Evolutionary conservation across 2,888 invertebrate species (phyloP).

Genomic region (Neoascia interrupta): DNA sequence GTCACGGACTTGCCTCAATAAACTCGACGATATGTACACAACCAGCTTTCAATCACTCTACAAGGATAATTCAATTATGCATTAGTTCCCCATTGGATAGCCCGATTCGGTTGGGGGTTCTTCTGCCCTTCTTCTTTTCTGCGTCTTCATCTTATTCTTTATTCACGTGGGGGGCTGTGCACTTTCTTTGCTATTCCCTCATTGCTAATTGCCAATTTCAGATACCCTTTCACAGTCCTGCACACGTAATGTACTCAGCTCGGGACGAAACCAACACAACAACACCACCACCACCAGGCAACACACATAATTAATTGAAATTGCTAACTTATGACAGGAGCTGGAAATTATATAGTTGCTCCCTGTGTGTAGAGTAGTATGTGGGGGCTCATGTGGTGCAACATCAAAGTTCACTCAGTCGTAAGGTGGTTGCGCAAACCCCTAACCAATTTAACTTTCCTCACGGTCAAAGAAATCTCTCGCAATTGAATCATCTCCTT

Average conservation of each 20-base stretch:
- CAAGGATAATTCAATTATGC: constrained; percentile 61
- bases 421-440: constrained; percentile 13
- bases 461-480: constrained; percentile 66
- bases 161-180: background rate
- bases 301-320: constrained; percentile 62
- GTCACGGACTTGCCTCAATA: constrained; percentile 37
- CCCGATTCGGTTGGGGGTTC: constrained; percentile 20
- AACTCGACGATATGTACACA: constrained; percentile 2
- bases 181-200: constrained; percentile 3
- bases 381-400: constrained; percentile 3
- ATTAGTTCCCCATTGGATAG: constrained; percentile 24
- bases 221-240: constrained; percentile 52
- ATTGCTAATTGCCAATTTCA: constrained; percentile 58
- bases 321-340: constrained; percentile 65
- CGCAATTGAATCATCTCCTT: constrained; percentile 63
- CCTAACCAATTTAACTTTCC: constrained; percentile 58
- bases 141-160: background rate
- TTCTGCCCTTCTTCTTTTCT: background rate
- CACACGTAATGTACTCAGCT: constrained; percentile 49
- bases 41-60: constrained; percentile 56
- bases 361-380: background rate
- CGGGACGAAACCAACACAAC: too few species aligned
- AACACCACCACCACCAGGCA: constrained; percentile 17
- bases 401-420: constrained; percentile 45
- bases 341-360: constrained; percentile 52